These are phyloP conservation scores for Caretta caretta DNA, from an alignment of 2,113 vertebrate genomes.

Conservation along the genomic window DNA sequence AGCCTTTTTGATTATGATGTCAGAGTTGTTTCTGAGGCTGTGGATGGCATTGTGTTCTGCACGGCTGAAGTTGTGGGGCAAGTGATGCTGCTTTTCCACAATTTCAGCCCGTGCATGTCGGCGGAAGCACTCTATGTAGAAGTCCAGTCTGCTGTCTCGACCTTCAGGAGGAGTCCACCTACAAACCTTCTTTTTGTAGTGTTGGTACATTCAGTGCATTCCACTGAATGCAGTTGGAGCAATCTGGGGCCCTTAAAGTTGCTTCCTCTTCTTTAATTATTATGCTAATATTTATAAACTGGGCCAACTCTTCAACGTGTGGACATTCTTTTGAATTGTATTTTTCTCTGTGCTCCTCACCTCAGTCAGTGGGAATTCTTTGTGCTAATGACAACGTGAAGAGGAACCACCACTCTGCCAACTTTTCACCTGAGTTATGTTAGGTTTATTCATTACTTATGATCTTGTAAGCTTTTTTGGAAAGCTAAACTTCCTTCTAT, in stretches of 20 bases:
- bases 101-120: too few species aligned
- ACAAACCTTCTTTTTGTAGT: too few species aligned
- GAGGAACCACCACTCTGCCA: not conserved
- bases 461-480: slow-evolving; percentile 32
- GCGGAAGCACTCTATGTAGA: too few species aligned
- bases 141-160: too few species aligned
- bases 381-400: not conserved
- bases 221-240: slow-evolving; percentile 1
- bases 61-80: too few species aligned
- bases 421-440: not conserved
- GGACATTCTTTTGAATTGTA: slow-evolving; percentile 7
- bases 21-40: too few species aligned
- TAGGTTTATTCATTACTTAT: not conserved
- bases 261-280: not conserved
- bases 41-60: too few species aligned
- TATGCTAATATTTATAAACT: not conserved
- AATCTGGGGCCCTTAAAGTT: slow-evolving; percentile 16
- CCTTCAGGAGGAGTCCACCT: too few species aligned
- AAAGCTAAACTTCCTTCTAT: not conserved
- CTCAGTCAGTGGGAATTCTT: slow-evolving; percentile 11
- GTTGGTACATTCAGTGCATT: not conserved
- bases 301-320: not conserved
- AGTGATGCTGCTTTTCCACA: too few species aligned
- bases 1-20: too few species aligned
- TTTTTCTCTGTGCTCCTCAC: not conserved